phyloP scores from a whole-genome alignment of 2,888 invertebrate genomes.

The Drosophila conformis region DNA sequence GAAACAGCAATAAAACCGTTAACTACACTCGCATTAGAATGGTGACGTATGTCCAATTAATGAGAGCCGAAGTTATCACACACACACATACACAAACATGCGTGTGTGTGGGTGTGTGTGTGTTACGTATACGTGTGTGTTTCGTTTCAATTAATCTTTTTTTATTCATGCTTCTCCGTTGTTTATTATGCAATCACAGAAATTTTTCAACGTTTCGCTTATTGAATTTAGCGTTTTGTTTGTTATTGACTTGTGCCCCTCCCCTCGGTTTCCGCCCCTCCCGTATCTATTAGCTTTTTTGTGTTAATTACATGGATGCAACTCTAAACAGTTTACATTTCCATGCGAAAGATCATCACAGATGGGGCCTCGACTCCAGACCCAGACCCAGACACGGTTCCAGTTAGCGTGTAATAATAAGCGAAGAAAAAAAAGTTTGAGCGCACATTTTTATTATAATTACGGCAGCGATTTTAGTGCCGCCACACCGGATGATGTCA shows the following conservation, averaged over 20 bases:
- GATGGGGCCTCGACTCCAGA: constrained; percentile 1
- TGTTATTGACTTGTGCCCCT: constrained; percentile 65
- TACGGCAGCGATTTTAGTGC: constrained; percentile 70
- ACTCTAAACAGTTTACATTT: constrained; percentile 41
- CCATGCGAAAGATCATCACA: constrained; percentile 27
- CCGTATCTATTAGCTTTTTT: constrained; percentile 40
- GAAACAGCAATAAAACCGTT: constrained; percentile 34
- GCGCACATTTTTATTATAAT: constrained; percentile 71
- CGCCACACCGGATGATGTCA: constrained; percentile 64
- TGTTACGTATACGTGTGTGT: constrained; percentile 66
- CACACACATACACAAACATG: constrained; percentile 7
- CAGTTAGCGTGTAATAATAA: constrained; percentile 42
- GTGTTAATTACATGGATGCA: constrained; percentile 57
- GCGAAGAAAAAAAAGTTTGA: constrained; percentile 43
- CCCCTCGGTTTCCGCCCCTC: not conserved
- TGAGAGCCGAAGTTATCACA: constrained; percentile 34
- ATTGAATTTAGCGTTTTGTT: constrained; percentile 73
- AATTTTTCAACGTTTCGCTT: constrained; percentile 60
- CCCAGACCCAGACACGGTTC: constrained; percentile 9
- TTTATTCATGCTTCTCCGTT: constrained; percentile 44
- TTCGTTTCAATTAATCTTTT: constrained; percentile 64
- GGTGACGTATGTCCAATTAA: constrained; percentile 62
- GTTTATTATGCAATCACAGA: constrained; percentile 76
- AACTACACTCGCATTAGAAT: constrained; percentile 51
- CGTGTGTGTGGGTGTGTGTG: not conserved